These are phyloP conservation scores for Pogonocherus hispidulus DNA, from an alignment of 2,888 invertebrate species.

Conservation along the genomic window DNA sequence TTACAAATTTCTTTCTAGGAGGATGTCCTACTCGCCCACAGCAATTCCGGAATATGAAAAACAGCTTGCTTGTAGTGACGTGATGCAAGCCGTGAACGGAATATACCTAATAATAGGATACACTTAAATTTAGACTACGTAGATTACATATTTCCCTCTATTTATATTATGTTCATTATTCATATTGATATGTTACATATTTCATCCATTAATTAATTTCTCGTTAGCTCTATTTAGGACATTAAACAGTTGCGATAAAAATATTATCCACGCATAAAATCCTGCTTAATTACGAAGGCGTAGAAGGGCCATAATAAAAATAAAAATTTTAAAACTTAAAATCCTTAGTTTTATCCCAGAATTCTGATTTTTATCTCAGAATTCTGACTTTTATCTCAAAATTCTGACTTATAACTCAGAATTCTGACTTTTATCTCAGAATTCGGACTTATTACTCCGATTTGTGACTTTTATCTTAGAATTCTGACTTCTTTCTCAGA, in stretches of 20 bases:
- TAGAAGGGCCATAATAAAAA: too few relatives aligned
- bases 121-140: constrained; percentile 21
- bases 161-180: constrained; percentile 13
- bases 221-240: background rate
- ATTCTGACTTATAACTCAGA: too few relatives aligned
- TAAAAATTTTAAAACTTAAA: too few relatives aligned
- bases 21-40: background rate
- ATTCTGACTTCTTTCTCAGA: too few relatives aligned
- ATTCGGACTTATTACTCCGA: too few relatives aligned
- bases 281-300: too few relatives aligned
- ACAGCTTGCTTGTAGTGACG: constrained; percentile 7
- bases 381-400: too few relatives aligned
- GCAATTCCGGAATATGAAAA: background rate
- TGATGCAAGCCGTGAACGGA: background rate
- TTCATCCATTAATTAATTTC: constrained; percentile 1
- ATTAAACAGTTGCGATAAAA: background rate
- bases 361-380: too few relatives aligned
- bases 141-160: constrained; percentile 14
- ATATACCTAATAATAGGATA: constrained; percentile 18
- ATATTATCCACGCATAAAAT: background rate
- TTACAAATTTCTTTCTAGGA: background rate
- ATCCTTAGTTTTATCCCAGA: too few relatives aligned
- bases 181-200: background rate
- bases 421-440: too few relatives aligned
- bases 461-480: too few relatives aligned